Evolutionary conservation across 2,797 vertebrate genomes (phyloP), one percentile per base, ranked within the genome.

Genomic region (Oreochromis mossambicus): DNA sequence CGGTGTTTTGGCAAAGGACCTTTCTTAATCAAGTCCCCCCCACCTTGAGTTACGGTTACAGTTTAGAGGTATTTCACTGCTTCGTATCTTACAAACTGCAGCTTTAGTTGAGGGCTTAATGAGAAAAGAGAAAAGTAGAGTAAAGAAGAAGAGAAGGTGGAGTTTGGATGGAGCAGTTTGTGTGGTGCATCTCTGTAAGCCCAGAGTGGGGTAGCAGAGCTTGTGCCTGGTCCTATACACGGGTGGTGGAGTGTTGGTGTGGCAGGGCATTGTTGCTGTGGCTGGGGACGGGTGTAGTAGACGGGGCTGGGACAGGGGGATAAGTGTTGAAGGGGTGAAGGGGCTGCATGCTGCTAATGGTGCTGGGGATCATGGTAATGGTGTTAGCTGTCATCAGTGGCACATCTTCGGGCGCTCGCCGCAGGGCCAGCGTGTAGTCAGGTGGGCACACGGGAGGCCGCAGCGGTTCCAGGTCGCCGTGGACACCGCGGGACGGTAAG

Each of bases 171-270:
- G 82, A 92, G 89, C 86, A 92, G 91, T 94, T 91, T 91, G 86
- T 93, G 92, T 91, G 91, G 87, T 89, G 91, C 83, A 63, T 92
- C 93, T 92, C 88, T 88, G 90, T 86, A 83, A 89, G 86, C 94
- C 91, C 93, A 88, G 86, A 92, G 84, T 77, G 79, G 90, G 89
- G 84, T 77, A 77, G 89, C 83, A 87, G 90, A 89, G 89, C 86
- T 94, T 90, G 94, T 94, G 85, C 94, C 95, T 92, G 87, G 89
- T 94, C 94, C 95, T 98, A 98, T 98, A 98, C 98, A 63, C 97
- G 96, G 78, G 98, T 98, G 92, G 98, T 99, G 88, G 98, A 98
- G 95, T 98, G 98, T 93, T 98, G 97, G 92, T 98, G 98, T 81
- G 98, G 97, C 92, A 98, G 95, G 88, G 97, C 97, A 95, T 98